Percentiles rank a stretch among this genome's conserved stretches.
These are phyloP conservation scores for Platyscapa corneri DNA, from an alignment of 1,140 invertebrate species.

Conservation along the genomic window DNA sequence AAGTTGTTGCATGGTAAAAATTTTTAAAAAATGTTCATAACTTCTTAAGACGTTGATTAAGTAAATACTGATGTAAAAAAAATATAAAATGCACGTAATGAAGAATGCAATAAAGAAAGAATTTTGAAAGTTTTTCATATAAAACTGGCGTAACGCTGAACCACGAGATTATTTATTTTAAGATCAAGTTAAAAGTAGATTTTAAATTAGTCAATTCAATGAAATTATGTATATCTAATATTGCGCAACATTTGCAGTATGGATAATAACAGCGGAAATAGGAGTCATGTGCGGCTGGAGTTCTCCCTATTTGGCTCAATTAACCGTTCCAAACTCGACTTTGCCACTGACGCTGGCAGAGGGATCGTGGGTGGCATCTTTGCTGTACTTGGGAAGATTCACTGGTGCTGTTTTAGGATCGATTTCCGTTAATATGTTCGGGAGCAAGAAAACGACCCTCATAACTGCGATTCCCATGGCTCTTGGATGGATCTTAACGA, in stretches of 20 bases:
- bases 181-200: too few species aligned
- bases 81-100: background rate
- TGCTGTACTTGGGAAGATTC: constrained; percentile 73
- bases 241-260: constrained; percentile 59
- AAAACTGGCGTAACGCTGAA: too few species aligned
- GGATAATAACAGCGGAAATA: constrained; percentile 60
- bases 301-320: constrained; percentile 76
- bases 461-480: constrained; percentile 77
- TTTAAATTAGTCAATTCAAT: background rate
- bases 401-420: constrained; percentile 67
- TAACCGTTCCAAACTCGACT: constrained; percentile 69
- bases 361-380: constrained; percentile 79
- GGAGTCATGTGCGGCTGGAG: constrained; percentile 74
- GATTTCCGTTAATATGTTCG: constrained; percentile 73
- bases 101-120: background rate
- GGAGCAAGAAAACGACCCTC: constrained; percentile 80
- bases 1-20: too few species aligned
- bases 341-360: constrained; percentile 76
- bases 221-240: background rate
- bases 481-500: constrained; percentile 76
- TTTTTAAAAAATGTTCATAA: too few species aligned
- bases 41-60: too few species aligned
- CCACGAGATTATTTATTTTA: too few species aligned
- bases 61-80: too few species aligned
- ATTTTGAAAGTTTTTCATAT: background rate